These are phyloP conservation scores for Dicaeum eximium DNA, from an alignment of 2,113 vertebrate genomes.

Conservation along the genomic window DNA sequence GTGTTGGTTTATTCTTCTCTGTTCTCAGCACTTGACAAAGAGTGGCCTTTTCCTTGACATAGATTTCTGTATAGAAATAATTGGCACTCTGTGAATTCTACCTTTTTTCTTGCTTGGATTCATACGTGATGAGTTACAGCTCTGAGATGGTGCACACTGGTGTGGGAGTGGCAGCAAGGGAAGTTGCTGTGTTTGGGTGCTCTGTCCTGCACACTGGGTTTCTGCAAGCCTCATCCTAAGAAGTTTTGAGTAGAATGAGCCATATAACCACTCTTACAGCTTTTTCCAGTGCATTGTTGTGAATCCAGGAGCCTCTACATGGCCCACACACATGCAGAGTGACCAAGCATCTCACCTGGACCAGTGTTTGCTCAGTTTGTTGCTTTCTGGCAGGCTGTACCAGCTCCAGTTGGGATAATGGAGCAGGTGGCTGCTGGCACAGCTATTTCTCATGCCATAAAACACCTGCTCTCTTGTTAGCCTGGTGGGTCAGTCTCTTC, in stretches of 20 bases:
- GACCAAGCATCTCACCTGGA: fast-evolving
- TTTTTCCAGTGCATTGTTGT: background rate
- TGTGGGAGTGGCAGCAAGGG: background rate
- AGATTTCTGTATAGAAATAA: background rate
- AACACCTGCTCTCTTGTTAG: background rate
- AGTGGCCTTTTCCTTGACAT: slow-evolving; percentile 17
- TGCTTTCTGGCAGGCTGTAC: background rate
- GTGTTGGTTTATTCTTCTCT: background rate
- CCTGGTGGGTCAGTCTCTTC: background rate
- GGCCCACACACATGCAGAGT: background rate
- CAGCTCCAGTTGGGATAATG: fast-evolving
- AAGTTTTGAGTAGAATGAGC: background rate
- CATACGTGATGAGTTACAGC: fast-evolving
- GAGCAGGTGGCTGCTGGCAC: background rate
- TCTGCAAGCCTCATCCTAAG: background rate
- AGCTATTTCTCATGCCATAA: background rate
- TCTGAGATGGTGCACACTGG: background rate
- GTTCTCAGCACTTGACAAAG: background rate
- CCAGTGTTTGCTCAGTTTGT: background rate
- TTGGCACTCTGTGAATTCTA: background rate
- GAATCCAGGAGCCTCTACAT: background rate
- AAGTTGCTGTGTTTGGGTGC: background rate
- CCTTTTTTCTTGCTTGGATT: background rate
- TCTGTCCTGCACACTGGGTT: fast-evolving
- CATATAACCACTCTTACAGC: background rate